phyloP scores from a whole-genome alignment of 2,113 vertebrate genomes.

The Otolemur garnettii region DNA sequence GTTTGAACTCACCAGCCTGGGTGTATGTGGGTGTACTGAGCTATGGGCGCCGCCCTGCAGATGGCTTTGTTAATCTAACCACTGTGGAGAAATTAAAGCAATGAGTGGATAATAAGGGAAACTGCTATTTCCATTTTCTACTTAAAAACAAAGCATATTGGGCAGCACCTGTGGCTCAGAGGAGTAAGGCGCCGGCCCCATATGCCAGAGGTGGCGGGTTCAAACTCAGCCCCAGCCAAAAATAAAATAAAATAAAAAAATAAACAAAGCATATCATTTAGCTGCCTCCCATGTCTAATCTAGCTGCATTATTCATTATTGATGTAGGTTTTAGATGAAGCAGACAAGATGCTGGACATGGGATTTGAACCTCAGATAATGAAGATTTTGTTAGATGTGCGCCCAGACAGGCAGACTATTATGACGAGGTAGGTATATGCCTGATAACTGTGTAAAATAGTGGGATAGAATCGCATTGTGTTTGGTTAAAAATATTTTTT shows the following conservation, averaged over 20 bases:
- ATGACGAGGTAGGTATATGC: constrained; percentile 94
- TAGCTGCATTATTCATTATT: constrained; percentile 45
- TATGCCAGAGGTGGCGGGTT: too few species aligned
- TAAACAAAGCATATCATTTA: neutral
- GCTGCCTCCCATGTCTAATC: neutral
- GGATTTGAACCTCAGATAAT: constrained; percentile 99
- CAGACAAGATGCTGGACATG: constrained; percentile 98
- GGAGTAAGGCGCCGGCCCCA: too few species aligned
- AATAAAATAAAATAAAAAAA: too few species aligned
- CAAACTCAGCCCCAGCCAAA: too few species aligned
- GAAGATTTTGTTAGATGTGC: constrained; percentile 98
- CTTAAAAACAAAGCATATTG: neutral
- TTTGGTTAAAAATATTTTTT: constrained; percentile 33
- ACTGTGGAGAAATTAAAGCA: constrained; percentile 18
- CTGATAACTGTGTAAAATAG: neutral
- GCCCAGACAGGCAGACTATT: constrained; percentile 96
- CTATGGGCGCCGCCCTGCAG: neutral
- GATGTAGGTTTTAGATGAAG: constrained; percentile 96
- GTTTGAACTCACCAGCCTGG: too few species aligned
- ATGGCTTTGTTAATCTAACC: constrained; percentile 15
- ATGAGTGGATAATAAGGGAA: neutral
- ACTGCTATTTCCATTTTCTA: neutral
- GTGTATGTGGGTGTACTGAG: too few species aligned
- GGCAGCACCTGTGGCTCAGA: too few species aligned
- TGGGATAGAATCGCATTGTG: neutral